Evolutionary conservation across 1,140 invertebrate genomes (phyloP).

Genomic region (Onthophagus taurus): DNA sequence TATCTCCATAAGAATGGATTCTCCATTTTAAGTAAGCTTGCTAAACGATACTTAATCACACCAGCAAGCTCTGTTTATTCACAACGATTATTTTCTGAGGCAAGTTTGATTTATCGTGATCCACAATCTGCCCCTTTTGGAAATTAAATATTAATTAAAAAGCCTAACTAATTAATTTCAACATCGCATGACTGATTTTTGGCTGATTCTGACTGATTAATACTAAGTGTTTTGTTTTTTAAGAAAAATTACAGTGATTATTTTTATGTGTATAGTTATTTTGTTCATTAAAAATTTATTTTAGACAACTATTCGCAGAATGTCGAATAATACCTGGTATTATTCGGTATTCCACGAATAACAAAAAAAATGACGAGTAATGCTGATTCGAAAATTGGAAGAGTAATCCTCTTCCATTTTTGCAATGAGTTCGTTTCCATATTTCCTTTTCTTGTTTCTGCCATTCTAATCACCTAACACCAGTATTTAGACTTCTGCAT

Average conservation of each 20-base stretch:
- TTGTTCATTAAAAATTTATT: conserved; percentile 1
- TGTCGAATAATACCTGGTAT: not conserved
- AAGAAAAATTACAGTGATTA: not conserved
- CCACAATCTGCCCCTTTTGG: conserved; percentile 2
- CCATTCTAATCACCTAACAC: too few relatives aligned
- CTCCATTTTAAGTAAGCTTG: not conserved
- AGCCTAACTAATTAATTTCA: not conserved
- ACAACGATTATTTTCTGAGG: conserved; percentile 2
- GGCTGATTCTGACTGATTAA: not conserved
- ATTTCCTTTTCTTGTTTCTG: too few relatives aligned
- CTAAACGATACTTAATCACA: not conserved
- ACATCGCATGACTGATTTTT: not conserved
- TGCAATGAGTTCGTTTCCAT: too few relatives aligned
- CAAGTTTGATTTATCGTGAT: not conserved
- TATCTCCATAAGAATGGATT: conserved; percentile 1
- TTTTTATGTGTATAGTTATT: not conserved
- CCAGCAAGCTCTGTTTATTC: conserved; percentile 4
- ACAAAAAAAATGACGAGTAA: conserved; percentile 1
- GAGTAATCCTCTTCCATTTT: too few relatives aligned
- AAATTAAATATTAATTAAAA: conserved; percentile 3
- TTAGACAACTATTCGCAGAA: conserved; percentile 1
- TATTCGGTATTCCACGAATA: not conserved
- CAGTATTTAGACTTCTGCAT: too few relatives aligned
- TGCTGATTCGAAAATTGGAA: not conserved
- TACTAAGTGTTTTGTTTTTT: not conserved